Evolutionary conservation across 1,140 invertebrate species (phyloP).

Genomic region (Prorops nasuta): DNA sequence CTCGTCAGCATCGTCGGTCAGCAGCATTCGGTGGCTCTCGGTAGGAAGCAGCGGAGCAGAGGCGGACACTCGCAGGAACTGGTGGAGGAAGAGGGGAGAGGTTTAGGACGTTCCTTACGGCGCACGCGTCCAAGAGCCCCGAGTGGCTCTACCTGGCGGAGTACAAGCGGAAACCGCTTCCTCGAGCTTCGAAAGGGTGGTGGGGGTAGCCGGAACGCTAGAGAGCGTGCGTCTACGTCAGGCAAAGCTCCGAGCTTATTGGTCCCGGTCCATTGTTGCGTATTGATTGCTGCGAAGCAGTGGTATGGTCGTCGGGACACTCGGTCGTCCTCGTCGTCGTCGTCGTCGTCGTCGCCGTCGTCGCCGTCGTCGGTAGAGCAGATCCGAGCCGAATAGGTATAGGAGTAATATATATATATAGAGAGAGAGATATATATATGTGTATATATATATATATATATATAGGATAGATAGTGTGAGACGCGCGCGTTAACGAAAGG

Average conservation of each 20-base stretch:
- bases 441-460: conserved; percentile 1
- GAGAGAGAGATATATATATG: conserved; percentile 9
- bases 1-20: too few relatives aligned
- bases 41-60: too few relatives aligned
- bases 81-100: too few relatives aligned
- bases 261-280: conserved; percentile 56
- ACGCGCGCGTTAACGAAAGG: conserved; percentile 2
- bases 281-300: conserved; percentile 55
- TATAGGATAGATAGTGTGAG: neutral
- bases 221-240: conserved; percentile 51
- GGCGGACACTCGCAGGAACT: too few relatives aligned
- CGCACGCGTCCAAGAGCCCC: too few relatives aligned
- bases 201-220: conserved; percentile 15
- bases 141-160: too few relatives aligned
- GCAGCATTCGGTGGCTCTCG: too few relatives aligned
- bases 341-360: conserved; percentile 38
- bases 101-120: too few relatives aligned
- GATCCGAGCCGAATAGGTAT: conserved; percentile 25
- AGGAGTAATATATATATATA: conserved; percentile 1
- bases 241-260: conserved; percentile 55
- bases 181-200: conserved; percentile 1
- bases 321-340: conserved; percentile 42
- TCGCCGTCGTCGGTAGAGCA: conserved; percentile 34
- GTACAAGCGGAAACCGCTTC: too few relatives aligned
- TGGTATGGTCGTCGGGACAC: conserved; percentile 44